Conservation (phyloP, 2,888 invertebrate species). For the Epinotia brunnichana region DNA sequence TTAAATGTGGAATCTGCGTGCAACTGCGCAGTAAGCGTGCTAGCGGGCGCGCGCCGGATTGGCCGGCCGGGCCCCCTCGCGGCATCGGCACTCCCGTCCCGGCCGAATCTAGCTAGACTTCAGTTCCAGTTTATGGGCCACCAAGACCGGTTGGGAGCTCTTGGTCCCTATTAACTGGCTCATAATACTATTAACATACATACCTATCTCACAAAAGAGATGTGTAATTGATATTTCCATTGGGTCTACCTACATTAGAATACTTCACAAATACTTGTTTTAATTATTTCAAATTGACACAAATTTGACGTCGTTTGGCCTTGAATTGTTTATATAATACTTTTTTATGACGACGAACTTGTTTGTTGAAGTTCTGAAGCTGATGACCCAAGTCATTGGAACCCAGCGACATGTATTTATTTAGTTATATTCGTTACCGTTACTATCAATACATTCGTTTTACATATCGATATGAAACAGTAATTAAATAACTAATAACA, state of each 20-base stretch:
- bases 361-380: slow-evolving; percentile 56
- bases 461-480: too few relatives aligned
- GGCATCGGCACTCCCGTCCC: slow-evolving; percentile 30
- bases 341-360: slow-evolving; percentile 60
- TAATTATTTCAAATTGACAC: neutral
- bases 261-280: neutral
- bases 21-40: slow-evolving; percentile 40
- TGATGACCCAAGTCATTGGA: slow-evolving; percentile 35
- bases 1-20: slow-evolving; percentile 39
- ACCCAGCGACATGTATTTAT: neutral
- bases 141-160: slow-evolving; percentile 43
- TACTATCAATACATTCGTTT: too few relatives aligned
- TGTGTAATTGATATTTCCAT: neutral
- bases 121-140: slow-evolving; percentile 44
- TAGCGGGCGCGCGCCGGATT: slow-evolving; percentile 17
- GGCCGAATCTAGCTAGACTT: slow-evolving; percentile 17
- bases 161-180: slow-evolving; percentile 44
- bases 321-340: slow-evolving; percentile 48
- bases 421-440: too few relatives aligned
- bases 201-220: neutral
- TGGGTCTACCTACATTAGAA: neutral
- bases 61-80: slow-evolving; percentile 22
- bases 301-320: neutral
- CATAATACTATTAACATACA: slow-evolving; percentile 24
- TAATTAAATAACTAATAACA: too few relatives aligned